phyloP scores from a whole-genome alignment of 2,113 vertebrate genomes.

The Leucopsar rothschildi region DNA sequence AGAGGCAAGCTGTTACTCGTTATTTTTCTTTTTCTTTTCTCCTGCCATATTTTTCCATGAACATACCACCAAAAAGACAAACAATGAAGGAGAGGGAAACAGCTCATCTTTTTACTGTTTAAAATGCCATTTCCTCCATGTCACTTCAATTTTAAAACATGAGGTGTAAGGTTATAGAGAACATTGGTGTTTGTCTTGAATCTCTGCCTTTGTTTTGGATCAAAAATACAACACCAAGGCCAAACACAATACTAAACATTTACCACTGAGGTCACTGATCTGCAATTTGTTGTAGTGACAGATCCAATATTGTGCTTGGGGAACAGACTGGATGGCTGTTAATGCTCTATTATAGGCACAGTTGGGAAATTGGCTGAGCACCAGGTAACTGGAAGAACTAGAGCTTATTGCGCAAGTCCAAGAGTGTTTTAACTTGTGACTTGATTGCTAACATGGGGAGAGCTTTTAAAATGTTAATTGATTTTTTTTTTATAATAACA shows the following conservation, averaged over 20 bases:
- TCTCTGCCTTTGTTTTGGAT: conserved; percentile 39
- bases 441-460: conserved; percentile 12
- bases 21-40: not conserved
- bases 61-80: not conserved
- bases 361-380: conserved; percentile 55
- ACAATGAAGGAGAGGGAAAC: not conserved
- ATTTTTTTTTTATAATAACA: conserved; percentile 27
- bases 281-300: conserved; percentile 58
- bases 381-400: not conserved
- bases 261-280: conserved; percentile 37
- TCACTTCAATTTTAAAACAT: conserved; percentile 16
- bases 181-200: conserved; percentile 24
- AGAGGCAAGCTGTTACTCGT: not conserved
- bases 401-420: conserved; percentile 33
- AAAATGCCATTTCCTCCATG: not conserved
- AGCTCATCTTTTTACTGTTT: not conserved
- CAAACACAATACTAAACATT: conserved; percentile 56
- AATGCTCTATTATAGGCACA: conserved; percentile 16
- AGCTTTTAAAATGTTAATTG: conserved; percentile 41
- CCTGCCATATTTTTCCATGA: not conserved
- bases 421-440: conserved; percentile 5
- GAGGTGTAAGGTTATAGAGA: not conserved
- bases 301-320: conserved; percentile 34
- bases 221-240: not conserved
- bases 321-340: conserved; percentile 35